Conservation (phyloP, 2,888 invertebrate species). For the Heteromyza rotundicornis region DNA sequence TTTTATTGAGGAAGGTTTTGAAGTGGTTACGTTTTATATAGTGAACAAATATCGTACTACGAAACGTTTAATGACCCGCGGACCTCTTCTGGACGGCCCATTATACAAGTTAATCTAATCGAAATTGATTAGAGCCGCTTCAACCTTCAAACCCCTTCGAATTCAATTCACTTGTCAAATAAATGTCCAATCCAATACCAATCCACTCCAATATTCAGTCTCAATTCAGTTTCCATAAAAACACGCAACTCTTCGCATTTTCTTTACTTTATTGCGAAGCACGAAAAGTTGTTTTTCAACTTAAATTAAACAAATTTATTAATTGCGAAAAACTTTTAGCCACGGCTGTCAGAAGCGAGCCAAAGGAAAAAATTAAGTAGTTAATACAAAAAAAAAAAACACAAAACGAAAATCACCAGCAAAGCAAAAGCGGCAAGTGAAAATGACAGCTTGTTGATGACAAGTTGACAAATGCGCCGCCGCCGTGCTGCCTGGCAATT, state of each 20-base stretch:
- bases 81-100: too few relatives aligned
- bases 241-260: background rate
- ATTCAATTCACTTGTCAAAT: slow-evolving; percentile 8
- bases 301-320: background rate
- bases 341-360: background rate
- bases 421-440: background rate
- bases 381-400: background rate
- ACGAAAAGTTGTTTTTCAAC: background rate
- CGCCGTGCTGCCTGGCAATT: slow-evolving; percentile 8
- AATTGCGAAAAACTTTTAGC: slow-evolving; percentile 1
- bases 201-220: too few relatives aligned
- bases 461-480: background rate
- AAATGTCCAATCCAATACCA: background rate
- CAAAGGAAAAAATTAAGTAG: background rate
- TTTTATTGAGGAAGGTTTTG: too few relatives aligned
- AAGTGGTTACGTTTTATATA: too few relatives aligned
- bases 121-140: too few relatives aligned
- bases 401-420: background rate
- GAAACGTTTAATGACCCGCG: too few relatives aligned
- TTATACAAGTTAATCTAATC: too few relatives aligned
- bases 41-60: too few relatives aligned
- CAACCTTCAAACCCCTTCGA: slow-evolving; percentile 1
- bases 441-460: slow-evolving; percentile 4
- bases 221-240: background rate
- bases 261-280: background rate